Evolutionary conservation across 2,113 vertebrate species (phyloP).

Genomic region (Apteryx owenii): DNA sequence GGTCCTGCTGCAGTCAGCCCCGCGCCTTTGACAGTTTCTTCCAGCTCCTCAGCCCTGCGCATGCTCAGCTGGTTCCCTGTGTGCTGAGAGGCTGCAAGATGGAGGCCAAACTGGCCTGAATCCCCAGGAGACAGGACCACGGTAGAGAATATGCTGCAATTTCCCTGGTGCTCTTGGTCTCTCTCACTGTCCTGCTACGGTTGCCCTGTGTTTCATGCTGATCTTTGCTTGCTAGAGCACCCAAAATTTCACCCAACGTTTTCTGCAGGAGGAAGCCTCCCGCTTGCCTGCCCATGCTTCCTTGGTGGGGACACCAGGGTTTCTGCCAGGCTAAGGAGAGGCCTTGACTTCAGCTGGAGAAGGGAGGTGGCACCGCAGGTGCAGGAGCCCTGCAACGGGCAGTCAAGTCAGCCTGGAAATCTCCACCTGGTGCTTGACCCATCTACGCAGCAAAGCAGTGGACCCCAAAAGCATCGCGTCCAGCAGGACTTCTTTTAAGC

Average conservation of each 20-base stretch:
- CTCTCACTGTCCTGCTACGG: too few relatives aligned
- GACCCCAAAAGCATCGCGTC: neutral
- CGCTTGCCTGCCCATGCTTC: neutral
- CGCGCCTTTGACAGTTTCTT: neutral
- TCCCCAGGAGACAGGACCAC: neutral
- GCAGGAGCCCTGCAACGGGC: too few relatives aligned
- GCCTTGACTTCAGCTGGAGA: neutral
- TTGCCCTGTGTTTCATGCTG: neutral
- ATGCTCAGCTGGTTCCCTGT: neutral
- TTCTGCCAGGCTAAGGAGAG: neutral
- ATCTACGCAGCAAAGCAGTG: neutral
- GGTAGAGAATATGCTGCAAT: fast-evolving
- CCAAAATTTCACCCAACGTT: neutral
- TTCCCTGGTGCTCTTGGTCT: too few relatives aligned
- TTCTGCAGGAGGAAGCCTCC: neutral
- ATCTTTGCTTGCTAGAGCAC: neutral
- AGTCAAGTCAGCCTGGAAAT: neutral
- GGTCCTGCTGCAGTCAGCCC: neutral
- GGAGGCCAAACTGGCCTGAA: neutral
- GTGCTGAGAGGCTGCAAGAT: neutral
- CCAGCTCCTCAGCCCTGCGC: too few relatives aligned
- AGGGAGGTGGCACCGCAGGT: neutral
- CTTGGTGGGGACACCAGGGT: neutral
- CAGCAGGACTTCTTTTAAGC: neutral
- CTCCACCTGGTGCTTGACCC: neutral